phyloP scores from a whole-genome alignment of 2,888 invertebrate genomes.

The Ophion ellenae region DNA sequence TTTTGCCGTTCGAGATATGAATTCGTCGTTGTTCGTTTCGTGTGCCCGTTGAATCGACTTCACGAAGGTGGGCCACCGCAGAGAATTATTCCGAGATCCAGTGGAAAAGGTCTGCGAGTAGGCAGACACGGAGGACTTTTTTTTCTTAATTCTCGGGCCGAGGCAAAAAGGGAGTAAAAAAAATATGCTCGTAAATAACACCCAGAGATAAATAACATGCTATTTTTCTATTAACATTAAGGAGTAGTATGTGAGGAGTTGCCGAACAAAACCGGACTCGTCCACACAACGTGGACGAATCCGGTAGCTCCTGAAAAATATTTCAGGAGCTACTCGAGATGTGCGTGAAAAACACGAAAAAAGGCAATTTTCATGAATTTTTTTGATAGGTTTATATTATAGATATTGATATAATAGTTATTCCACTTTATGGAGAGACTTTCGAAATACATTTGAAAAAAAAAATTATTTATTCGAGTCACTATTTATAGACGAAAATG shows the following conservation, averaged over 20 bases:
- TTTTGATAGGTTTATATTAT: no score
- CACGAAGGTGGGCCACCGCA: neutral
- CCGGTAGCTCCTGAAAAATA: no score
- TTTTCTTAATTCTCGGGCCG: neutral
- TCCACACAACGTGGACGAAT: no score
- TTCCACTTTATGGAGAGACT: no score
- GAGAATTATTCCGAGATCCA: neutral
- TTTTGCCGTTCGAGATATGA: neutral
- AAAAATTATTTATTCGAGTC: no score
- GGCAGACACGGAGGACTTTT: neutral
- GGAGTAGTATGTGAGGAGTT: neutral
- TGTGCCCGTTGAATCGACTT: neutral
- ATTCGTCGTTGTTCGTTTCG: neutral
- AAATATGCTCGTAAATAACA: neutral
- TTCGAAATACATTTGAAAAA: no score
- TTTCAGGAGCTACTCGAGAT: no score
- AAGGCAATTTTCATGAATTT: no score
- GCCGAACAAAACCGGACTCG: neutral
- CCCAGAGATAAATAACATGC: neutral
- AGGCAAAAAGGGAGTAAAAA: neutral
- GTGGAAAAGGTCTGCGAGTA: conserved; percentile 1
- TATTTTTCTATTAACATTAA: neutral
- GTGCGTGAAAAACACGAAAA: no score
- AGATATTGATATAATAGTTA: no score
- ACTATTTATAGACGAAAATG: no score